Base-by-base conservation (phyloP, 2,888 invertebrate species). In the Caenorhabditis uteleia region DNA sequence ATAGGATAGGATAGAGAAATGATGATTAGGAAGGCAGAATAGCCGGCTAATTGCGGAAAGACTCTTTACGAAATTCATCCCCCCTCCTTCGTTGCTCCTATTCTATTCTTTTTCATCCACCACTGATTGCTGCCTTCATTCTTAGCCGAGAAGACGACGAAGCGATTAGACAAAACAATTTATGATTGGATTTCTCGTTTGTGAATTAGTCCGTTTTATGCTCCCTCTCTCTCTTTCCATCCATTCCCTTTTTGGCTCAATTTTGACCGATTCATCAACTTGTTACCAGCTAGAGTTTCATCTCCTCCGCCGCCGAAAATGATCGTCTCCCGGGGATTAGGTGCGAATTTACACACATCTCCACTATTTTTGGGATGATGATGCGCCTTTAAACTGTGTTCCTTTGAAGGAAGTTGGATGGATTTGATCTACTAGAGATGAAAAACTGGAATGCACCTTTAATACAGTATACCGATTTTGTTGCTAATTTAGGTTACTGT, bases 31-130 rank as follows among this genome's bases (percentile, higher is more conserved):
- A 34, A 44, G 23, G 48, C 40, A 61, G 61, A 61, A 61, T 61
- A 61, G 61, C 26, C 49, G 51, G 47, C 61, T 61, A 61, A 61
- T 61, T 61, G 61, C 61, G 61, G 61, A 61, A 53, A 48, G 47
- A 54, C 53, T 49, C 50, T 50, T 49, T 44, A 56, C 56, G 44
- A 33, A n/a, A 33, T 31, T 33, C 40, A 42, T 31, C 44, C 16
- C 16, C 18, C 10, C n/a, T 16, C 29, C 27, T 16, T 29, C 29
- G 16, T 20, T 18, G 18, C 18, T 29, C 18, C 26, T 18, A n/a
- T 29, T 29, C 20, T 29, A 8, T 8, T 27, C 44, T 16, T 5
- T 16, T 14, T 16, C 33, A 21, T 20, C 18, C 31, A 20, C 31
- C 33, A 26, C 21, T 21, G n/a, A n/a, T n/a, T n/a, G n/a, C n/a